phyloP scores from a whole-genome alignment of 1,140 invertebrate species.

The Drosophila leontia region DNA sequence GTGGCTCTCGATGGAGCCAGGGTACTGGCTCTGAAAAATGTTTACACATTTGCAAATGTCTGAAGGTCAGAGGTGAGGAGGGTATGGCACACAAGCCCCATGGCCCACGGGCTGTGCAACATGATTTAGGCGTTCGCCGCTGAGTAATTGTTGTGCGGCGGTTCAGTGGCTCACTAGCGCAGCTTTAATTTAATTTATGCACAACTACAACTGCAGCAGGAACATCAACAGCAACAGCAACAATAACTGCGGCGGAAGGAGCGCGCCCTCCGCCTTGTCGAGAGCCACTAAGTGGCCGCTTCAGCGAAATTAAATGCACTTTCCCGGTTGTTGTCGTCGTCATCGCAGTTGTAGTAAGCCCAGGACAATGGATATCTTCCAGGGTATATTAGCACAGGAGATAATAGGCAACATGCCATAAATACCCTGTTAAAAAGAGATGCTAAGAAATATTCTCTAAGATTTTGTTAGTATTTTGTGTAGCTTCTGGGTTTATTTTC shows the following conservation, averaged over 20 bases:
- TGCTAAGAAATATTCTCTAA: not conserved
- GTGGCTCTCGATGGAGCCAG: conserved; percentile 1
- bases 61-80: conserved; percentile 64
- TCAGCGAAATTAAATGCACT: conserved; percentile 80
- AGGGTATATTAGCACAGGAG: conserved; percentile 2
- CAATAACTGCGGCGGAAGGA: conserved; percentile 22
- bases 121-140: conserved; percentile 71
- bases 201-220: conserved; percentile 20
- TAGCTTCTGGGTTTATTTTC: not conserved
- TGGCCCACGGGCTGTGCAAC: conserved; percentile 45
- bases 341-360: conserved; percentile 33
- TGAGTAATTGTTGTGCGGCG: conserved; percentile 75
- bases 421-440: not conserved
- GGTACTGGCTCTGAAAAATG: conserved; percentile 64
- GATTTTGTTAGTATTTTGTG: no score
- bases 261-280: conserved; percentile 49
- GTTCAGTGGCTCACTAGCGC: conserved; percentile 52
- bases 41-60: conserved; percentile 82
- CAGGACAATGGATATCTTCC: not conserved
- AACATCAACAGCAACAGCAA: conserved; percentile 12
- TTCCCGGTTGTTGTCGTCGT: conserved; percentile 48
- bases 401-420: not conserved
- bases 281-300: conserved; percentile 78
- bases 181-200: conserved; percentile 82
- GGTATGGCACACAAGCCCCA: not conserved